Evolutionary conservation across 1,140 invertebrate genomes (phyloP).

Genomic region (Pachyrhynchus sulphureomaculatus): DNA sequence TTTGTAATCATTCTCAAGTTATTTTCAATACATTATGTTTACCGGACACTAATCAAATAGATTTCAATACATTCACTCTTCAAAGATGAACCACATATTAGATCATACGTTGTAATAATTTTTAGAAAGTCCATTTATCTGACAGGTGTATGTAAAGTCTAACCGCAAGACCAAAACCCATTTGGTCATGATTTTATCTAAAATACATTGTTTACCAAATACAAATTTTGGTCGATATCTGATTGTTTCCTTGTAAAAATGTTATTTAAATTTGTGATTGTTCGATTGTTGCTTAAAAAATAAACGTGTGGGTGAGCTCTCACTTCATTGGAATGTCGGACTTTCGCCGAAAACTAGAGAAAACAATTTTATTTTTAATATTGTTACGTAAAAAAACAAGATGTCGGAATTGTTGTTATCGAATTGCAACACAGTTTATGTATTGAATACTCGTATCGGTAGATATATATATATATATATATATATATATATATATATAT

Average conservation of each 20-base stretch:
- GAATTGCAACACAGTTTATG: no score
- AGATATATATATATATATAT: background rate
- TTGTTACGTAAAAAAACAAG: background rate
- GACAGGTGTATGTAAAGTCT: slow-evolving; percentile 15
- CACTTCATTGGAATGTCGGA: slow-evolving; percentile 16
- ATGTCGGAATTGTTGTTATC: no score
- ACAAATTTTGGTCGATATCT: slow-evolving; percentile 26
- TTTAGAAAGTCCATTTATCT: slow-evolving; percentile 26
- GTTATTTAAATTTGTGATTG: slow-evolving; percentile 26
- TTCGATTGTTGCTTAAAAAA: slow-evolving; percentile 28
- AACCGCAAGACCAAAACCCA: slow-evolving; percentile 13
- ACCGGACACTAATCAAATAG: no score
- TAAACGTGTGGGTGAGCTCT: slow-evolving; percentile 25
- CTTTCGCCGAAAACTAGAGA: slow-evolving; percentile 23
- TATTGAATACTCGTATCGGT: background rate
- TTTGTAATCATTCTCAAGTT: no score
- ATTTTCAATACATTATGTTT: no score
- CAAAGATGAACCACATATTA: background rate
- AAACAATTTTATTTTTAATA: slow-evolving; percentile 6
- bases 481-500: background rate
- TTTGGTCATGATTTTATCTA: slow-evolving; percentile 21
- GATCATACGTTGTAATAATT: slow-evolving; percentile 17
- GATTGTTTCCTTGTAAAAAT: slow-evolving; percentile 29
- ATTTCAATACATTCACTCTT: no score
- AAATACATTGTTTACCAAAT: slow-evolving; percentile 26